Base-by-base conservation (phyloP, 2,888 invertebrate species). In the Allygus modestus region DNA sequence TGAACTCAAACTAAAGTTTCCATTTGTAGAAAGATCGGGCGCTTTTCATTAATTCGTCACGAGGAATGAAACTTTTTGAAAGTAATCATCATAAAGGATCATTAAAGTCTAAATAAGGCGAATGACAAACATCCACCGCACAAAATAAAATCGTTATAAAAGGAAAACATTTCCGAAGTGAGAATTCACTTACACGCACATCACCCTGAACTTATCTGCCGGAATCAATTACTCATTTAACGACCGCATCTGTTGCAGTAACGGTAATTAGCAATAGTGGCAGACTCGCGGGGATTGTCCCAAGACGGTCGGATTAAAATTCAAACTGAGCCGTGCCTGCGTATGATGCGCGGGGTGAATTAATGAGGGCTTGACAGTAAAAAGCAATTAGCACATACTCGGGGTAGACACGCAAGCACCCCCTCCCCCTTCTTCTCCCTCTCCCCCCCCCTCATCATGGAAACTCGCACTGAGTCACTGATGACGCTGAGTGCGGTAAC, bases 261-360 rank as follows among this genome's bases (percentile, higher is more conserved):
- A 28, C 1, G 31, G 65, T 77, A 77, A 77, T 77, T 77, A 77
- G 75, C 73, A 73, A 46, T 46, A 77, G 73, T 46, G 75, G n/a
- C 43, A 73, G 73, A 33, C 20, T 33, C 33, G 28, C n/a, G 23
- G 61, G 69, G 37, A 69, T n/a, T 69, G 33, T 69, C 31, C 69
- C 31, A 31, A 69, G 26, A 7, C 15, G 61, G 69, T 5, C 41
- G 71, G 71, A 71, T 71, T 71, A 71, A 71, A 71, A 71, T 71
- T 71, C 71, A 71, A 71, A 33, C 71, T 37, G 41, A 41, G 71
- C 71, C 71, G 71, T 71, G 71, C 71, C 71, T 71, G 71, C 71
- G 54, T 51, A 79, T 51, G 54, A 79, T 79, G 79, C 41, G 15
- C 51, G 79, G 79, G 79, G 79, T 73, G 83, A 83, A 69, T 83